Conservation (phyloP, 2,113 vertebrate species). For the Calyptommatus sinebrachiatus region DNA sequence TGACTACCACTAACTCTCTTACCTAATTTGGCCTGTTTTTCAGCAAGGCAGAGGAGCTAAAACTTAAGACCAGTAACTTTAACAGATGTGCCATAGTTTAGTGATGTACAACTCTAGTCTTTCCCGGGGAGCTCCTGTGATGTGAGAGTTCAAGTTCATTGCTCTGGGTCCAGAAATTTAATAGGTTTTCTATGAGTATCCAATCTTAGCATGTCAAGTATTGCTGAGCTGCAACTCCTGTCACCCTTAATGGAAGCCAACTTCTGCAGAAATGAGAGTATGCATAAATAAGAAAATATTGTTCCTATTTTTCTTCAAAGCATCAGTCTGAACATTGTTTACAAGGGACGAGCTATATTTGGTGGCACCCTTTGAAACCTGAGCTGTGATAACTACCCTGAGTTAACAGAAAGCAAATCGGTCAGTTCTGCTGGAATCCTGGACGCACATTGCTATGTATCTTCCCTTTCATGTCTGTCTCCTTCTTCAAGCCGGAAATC, state of each 20-base stretch:
- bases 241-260: slow-evolving; percentile 5
- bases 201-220: too few species aligned
- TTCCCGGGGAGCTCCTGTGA: too few species aligned
- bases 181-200: too few species aligned
- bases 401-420: slow-evolving; percentile 49
- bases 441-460: slow-evolving; percentile 44
- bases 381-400: slow-evolving; percentile 16
- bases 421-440: slow-evolving; percentile 48
- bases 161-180: too few species aligned
- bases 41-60: too few species aligned
- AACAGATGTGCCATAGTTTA: too few species aligned
- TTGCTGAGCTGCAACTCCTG: too few species aligned
- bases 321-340: slow-evolving; percentile 5
- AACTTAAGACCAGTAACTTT: too few species aligned
- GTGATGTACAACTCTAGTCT: too few species aligned
- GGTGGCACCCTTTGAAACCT: slow-evolving; percentile 52
- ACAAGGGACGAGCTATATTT: slow-evolving; percentile 43
- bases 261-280: slow-evolving; percentile 28
- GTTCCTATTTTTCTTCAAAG: slow-evolving; percentile 52
- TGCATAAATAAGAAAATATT: slow-evolving; percentile 26
- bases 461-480: background rate
- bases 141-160: too few species aligned
- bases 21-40: too few species aligned
- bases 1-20: too few species aligned
- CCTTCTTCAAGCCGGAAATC: slow-evolving; percentile 39